Conservation (phyloP, 2,888 invertebrate species). For the Anorthoa munda region DNA sequence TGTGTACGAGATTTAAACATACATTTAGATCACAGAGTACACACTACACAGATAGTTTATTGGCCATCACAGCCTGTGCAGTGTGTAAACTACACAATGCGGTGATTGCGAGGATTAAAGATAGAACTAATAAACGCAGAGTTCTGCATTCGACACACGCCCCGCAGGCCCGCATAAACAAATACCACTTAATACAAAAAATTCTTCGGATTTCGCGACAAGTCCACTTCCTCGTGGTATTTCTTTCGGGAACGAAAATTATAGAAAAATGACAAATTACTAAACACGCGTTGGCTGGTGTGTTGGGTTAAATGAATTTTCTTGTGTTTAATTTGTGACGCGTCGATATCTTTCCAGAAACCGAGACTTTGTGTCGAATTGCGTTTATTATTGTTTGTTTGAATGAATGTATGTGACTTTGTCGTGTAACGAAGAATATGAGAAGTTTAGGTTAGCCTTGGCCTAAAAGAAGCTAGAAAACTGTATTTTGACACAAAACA, state of each 20-base stretch:
- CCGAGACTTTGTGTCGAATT: neutral
- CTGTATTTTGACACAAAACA: neutral
- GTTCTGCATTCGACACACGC: constrained; percentile 4
- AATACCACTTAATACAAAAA: constrained; percentile 11
- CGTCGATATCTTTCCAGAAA: neutral
- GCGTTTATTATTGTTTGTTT: neutral
- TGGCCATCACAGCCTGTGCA: constrained; percentile 10
- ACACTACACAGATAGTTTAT: constrained; percentile 16
- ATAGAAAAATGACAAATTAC: neutral
- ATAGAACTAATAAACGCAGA: constrained; percentile 17
- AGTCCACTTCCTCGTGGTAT: constrained; percentile 23
- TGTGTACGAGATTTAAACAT: constrained; percentile 6
- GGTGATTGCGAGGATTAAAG: constrained; percentile 4
- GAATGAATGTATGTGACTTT: neutral
- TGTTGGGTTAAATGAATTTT: neutral
- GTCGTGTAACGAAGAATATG: neutral
- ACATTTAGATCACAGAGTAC: constrained; percentile 13
- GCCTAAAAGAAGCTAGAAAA: neutral
- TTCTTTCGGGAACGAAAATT: neutral
- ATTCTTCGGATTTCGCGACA: constrained; percentile 15
- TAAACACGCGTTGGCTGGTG: neutral
- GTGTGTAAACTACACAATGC: constrained; percentile 22
- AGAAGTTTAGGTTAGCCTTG: neutral
- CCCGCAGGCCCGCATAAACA: neutral
- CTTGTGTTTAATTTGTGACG: neutral